Evolutionary conservation across 2,113 vertebrate species (phyloP).

Genomic region (Nestor notabilis): DNA sequence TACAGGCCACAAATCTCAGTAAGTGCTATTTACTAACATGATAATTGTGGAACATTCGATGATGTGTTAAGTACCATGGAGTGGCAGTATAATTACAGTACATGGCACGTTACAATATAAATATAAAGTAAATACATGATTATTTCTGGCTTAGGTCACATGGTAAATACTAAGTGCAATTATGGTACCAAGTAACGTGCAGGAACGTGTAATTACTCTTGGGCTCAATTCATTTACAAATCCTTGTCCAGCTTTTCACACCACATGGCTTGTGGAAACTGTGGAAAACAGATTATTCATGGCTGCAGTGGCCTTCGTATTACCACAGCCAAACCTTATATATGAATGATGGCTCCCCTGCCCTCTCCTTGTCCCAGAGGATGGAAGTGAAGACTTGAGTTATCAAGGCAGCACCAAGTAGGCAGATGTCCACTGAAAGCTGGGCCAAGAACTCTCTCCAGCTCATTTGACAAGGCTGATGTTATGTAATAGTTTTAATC

Average conservation of each 20-base stretch:
- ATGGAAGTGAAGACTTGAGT: background rate
- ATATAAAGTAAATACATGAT: slow-evolving; percentile 76
- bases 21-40: slow-evolving; percentile 72
- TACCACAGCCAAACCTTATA: background rate
- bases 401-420: background rate
- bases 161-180: slow-evolving; percentile 72
- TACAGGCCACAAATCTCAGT: slow-evolving; percentile 40
- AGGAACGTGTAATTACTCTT: slow-evolving; percentile 72
- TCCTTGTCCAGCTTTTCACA: slow-evolving; percentile 65
- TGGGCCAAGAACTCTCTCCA: background rate
- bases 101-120: slow-evolving; percentile 73
- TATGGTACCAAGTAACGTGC: slow-evolving; percentile 65
- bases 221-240: slow-evolving; percentile 71
- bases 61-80: slow-evolving; percentile 74
- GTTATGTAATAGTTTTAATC: background rate
- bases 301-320: background rate
- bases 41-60: slow-evolving; percentile 72
- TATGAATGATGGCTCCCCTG: background rate
- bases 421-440: slow-evolving; percentile 6
- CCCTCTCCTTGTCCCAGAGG: background rate
- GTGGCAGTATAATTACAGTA: slow-evolving; percentile 75
- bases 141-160: slow-evolving; percentile 73
- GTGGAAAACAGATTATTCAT: slow-evolving; percentile 44
- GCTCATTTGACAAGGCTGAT: background rate
- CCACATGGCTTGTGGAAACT: background rate